These are phyloP conservation scores for Machaerirhynchus nigripectus DNA, from an alignment of 2,113 vertebrate species.

Conservation along the genomic window DNA sequence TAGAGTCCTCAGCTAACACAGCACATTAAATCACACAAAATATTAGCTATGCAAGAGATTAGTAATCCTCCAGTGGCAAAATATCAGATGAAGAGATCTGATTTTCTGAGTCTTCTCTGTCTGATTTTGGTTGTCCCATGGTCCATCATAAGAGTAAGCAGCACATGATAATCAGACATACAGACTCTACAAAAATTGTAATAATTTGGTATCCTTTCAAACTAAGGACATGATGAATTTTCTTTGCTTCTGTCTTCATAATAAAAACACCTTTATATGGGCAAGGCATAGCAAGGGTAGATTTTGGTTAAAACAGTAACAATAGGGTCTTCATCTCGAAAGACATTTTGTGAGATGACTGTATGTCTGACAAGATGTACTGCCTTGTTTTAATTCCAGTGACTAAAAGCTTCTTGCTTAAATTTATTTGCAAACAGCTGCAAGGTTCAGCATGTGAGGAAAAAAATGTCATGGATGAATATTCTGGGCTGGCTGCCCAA, in stretches of 20 bases:
- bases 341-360: neutral
- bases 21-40: neutral
- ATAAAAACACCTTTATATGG: neutral
- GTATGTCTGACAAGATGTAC: neutral
- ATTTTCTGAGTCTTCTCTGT: neutral
- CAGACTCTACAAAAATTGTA: neutral
- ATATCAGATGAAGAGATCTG: neutral
- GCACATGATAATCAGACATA: neutral
- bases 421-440: constrained; percentile 40
- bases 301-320: neutral
- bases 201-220: neutral
- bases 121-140: neutral
- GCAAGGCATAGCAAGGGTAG: neutral
- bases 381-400: neutral
- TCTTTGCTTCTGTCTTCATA: neutral
- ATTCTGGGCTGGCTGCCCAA: neutral
- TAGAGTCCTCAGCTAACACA: neutral
- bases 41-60: neutral
- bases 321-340: neutral
- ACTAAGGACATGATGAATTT: neutral
- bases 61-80: neutral
- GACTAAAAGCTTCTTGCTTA: neutral
- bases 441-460: neutral
- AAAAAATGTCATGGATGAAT: neutral
- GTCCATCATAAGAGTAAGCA: neutral